Conservation (phyloP, 2,797 vertebrate genomes). For the Rhabdophis nuchalis region DNA sequence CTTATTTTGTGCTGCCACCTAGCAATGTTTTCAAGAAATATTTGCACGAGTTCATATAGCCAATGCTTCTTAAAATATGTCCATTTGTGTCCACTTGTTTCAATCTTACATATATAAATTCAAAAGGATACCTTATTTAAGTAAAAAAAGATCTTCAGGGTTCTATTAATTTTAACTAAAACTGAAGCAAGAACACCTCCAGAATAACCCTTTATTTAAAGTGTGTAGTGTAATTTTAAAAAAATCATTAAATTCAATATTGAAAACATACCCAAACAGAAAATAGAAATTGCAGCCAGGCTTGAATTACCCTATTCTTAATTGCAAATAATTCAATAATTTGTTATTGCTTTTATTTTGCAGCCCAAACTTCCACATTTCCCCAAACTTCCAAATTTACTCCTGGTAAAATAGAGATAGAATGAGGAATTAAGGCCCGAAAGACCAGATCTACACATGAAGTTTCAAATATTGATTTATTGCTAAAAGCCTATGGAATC, state of each 20-base stretch:
- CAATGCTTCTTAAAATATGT: background rate
- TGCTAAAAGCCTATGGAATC: background rate
- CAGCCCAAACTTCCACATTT: background rate
- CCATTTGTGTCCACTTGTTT: background rate
- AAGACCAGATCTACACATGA: background rate
- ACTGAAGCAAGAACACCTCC: background rate
- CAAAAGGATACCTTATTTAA: background rate
- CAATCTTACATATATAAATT: background rate
- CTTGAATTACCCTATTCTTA: background rate
- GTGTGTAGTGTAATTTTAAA: background rate
- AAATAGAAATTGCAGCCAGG: background rate
- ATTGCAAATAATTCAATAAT: background rate
- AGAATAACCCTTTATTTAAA: background rate
- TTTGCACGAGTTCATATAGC: background rate
- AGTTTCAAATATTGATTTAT: background rate
- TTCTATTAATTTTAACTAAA: background rate
- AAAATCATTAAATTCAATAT: background rate
- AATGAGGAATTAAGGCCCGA: background rate
- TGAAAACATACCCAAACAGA: background rate
- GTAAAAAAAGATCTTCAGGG: background rate
- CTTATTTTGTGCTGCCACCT: constrained; percentile 41
- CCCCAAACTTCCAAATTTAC: background rate
- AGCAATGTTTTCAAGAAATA: constrained; percentile 13
- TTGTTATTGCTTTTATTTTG: background rate
- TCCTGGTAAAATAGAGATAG: background rate